Base-by-base conservation (phyloP, 2,888 invertebrate species). In the Chrysotoxum bicinctum region DNA sequence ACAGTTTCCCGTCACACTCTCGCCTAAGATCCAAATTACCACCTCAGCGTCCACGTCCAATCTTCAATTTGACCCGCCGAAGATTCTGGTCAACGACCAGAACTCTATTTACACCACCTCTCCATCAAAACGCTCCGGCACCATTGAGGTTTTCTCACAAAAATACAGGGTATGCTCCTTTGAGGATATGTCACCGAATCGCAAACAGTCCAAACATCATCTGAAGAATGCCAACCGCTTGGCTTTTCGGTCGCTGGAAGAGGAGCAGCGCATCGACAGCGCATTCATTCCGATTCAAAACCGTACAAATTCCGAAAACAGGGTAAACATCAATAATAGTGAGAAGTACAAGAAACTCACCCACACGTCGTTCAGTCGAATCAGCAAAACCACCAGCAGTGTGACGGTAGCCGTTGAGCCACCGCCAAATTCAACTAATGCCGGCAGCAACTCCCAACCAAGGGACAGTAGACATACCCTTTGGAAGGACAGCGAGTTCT, bases 101-200 rank as follows among this genome's bases (percentile, higher is more conserved):
- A 92, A 91, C 73, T 92, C 92, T 60, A 92, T 92, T 16, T 92
- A 92, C 79, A 92, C 92, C 79, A 92, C 92, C 60, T 92, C 92
- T 79, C 92, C 92, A 26, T 92, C 92, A n/a, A 92, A 92, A 80
- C 90, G 90, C 78, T 90, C 90, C 40, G 90, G 90, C 73, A 91
- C 92, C 81, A 91, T 92, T 84, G 92, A 92, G 88, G 92, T 92
- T 6, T 92, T 92, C 88, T 92, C 92, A 8, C 92, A 92, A 77
- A 92, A 92, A 86, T 92, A 92, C 87, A 89, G 92, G 52, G 92
- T 92, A 32, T 91, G 92, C 88, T 92, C 92, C 37, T 92, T 91
- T 79, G 92, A 92, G 88, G 92, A 92, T 80, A 92, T 92, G 92
- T 91, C 92, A 1, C 90, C 91, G 10, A 88, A 87, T 43, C 90